These are phyloP conservation scores for Callospermophilus lateralis DNA, from an alignment of 2,113 vertebrate species.

Conservation along the genomic window DNA sequence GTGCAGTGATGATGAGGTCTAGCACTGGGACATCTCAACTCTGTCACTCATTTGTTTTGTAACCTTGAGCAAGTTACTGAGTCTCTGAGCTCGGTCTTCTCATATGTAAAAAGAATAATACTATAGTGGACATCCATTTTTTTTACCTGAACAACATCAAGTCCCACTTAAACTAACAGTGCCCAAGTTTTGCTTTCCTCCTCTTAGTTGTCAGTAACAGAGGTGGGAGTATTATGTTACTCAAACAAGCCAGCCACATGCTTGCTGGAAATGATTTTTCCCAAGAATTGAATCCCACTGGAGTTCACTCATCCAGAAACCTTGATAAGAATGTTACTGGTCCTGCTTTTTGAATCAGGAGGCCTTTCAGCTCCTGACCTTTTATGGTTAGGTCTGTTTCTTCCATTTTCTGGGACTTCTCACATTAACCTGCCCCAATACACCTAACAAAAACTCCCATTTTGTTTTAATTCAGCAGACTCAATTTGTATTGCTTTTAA, in stretches of 20 bases:
- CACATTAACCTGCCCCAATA: neutral
- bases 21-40: neutral
- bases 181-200: neutral
- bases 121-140: neutral
- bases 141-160: neutral
- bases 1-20: neutral
- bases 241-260: neutral
- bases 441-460: neutral
- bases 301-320: neutral
- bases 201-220: neutral
- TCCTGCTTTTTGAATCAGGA: neutral
- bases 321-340: neutral
- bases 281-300: neutral
- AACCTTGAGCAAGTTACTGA: neutral
- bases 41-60: neutral
- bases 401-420: neutral
- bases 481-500: neutral
- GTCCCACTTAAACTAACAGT: neutral
- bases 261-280: neutral
- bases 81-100: neutral
- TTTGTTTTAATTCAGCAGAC: neutral
- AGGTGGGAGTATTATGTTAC: neutral
- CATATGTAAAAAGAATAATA: neutral
- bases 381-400: neutral
- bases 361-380: neutral